Base-by-base conservation (phyloP, 1,140 invertebrate genomes). In the Hypsibius dujardini region DNA sequence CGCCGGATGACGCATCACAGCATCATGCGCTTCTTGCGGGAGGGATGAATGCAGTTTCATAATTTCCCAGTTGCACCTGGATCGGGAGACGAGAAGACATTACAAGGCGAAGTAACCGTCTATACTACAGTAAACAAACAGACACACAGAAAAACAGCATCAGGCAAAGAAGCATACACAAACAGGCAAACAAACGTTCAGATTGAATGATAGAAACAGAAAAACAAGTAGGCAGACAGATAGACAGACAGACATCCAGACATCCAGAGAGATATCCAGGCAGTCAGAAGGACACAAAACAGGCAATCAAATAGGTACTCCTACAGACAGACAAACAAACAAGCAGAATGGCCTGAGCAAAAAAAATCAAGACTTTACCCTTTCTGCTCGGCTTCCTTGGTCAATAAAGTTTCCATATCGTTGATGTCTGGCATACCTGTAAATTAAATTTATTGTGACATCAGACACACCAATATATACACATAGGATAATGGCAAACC, bases 371-470 rank as follows among this genome's bases (percentile, higher is more conserved):
- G 28, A 28, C 28, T n/a, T 12, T 56, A 56, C 50, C 42, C 67
- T 59, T 42, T 59, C 1, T 1, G 1, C 47, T 46, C 40, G 75
- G 47, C 72, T 72, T 72, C 69, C 45, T 70, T 47, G 62, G 70
- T 46, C 74, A 77, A 46, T 40, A 74, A 67, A 45, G 75, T 74
- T 71, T 74, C 73, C 46, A 75, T 74, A 47, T 71, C 73, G 73
- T 47, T 76, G 72, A 85, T 85, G 50, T 84, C 84, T 73, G 83
- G 82, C 73, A 79, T 56, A n/a, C 50, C 50, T 56, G 50, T 12
- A 56, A 0, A 56, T 7, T n/a, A n/a, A 12, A 56, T 56, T 12
- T n/a, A 56, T 56, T 56, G 7, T 56, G 7, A 56, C 7, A 56
- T 56, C 50, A 56, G n/a, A 0, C 7, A 56, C 50, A 56, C 50